phyloP scores from a whole-genome alignment of 35 echinoderm and acorn worm genomes.

The Ophioderma brevispina region DNA sequence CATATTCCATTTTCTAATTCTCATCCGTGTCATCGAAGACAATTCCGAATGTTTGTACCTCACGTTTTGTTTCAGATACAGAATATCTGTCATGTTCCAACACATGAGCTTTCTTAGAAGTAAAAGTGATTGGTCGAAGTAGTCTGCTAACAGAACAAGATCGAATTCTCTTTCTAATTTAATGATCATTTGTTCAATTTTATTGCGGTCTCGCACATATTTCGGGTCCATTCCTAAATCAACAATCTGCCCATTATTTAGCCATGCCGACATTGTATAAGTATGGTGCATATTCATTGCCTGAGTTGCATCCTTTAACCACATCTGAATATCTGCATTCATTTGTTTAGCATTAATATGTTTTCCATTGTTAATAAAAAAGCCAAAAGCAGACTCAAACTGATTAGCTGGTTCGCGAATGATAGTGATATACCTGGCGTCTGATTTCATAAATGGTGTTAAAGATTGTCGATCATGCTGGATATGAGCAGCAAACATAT shows the following conservation, averaged over 20 bases:
- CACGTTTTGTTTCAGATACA: not conserved
- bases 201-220: not conserved
- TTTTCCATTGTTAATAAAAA: not conserved
- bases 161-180: constrained; percentile 12
- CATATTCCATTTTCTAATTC: constrained; percentile 28
- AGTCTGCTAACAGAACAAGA: constrained; percentile 37
- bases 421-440: not conserved
- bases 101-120: constrained; percentile 47
- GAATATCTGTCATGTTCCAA: constrained; percentile 32
- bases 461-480: not conserved
- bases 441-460: not conserved
- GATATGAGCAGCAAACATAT: not conserved
- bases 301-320: not conserved
- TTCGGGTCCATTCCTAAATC: no score
- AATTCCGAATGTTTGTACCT: not conserved
- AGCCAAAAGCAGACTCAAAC: not conserved
- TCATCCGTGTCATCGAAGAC: no score
- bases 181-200: not conserved
- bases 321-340: not conserved
- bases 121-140: constrained; percentile 46
- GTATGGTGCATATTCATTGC: not conserved
- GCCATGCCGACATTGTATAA: not conserved
- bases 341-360: not conserved
- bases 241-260: not conserved
- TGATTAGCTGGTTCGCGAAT: not conserved